phyloP scores from a whole-genome alignment of 1,140 invertebrate species.

The Drosophila dunni region DNA sequence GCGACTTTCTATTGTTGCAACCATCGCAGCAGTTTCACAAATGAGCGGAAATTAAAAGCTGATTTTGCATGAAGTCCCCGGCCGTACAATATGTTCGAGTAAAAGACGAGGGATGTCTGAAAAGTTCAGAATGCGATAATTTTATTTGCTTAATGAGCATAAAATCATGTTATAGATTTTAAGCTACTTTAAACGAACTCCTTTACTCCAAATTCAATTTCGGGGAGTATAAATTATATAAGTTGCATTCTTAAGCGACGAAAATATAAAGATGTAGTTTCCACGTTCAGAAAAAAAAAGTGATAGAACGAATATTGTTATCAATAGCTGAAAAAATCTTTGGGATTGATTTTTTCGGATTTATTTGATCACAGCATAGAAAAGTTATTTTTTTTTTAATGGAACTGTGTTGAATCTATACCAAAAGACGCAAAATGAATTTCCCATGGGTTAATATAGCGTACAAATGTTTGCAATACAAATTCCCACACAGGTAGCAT shows the following conservation, averaged over 20 bases:
- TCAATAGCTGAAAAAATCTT: too few species aligned
- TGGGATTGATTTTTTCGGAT: too few species aligned
- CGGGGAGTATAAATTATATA: too few species aligned
- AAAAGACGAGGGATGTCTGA: not conserved
- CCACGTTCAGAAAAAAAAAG: too few species aligned
- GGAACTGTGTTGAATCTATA: not conserved
- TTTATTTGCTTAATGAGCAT: not conserved
- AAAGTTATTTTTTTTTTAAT: too few species aligned
- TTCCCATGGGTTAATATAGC: slow-evolving; percentile 17
- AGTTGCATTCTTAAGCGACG: too few species aligned
- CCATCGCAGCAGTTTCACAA: slow-evolving; percentile 53
- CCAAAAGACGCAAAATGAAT: not conserved
- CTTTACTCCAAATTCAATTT: too few species aligned
- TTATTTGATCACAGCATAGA: too few species aligned
- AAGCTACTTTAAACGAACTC: too few species aligned
- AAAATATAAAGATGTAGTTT: too few species aligned
- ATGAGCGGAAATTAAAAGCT: slow-evolving; percentile 81
- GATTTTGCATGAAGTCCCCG: slow-evolving; percentile 56
- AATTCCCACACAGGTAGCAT: slow-evolving; percentile 50
- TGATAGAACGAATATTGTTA: too few species aligned
- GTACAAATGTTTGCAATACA: slow-evolving; percentile 42
- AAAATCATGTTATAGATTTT: not conserved
- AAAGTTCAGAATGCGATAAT: not conserved
- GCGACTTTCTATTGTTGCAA: slow-evolving; percentile 47
- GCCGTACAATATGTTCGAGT: not conserved